Percentiles rank a stretch among this genome's conserved stretches.
These are phyloP conservation scores for Cylindroiulus punctatus DNA, from an alignment of 2,888 invertebrate genomes.

Conservation along the genomic window DNA sequence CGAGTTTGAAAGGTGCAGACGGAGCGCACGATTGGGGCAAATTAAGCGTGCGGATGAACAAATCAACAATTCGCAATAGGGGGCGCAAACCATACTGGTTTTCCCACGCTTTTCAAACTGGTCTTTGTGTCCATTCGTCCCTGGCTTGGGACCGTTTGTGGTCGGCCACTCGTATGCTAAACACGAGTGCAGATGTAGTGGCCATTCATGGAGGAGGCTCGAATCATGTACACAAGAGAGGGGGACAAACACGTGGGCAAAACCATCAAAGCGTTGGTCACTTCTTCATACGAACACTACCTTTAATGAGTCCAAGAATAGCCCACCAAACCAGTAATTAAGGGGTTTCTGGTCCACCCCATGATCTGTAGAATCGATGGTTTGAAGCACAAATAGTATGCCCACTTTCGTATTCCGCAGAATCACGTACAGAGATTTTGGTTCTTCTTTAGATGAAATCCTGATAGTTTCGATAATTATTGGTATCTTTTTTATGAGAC, in stretches of 20 bases:
- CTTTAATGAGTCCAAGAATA: neutral
- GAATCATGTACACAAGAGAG: neutral
- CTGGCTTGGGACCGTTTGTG: neutral
- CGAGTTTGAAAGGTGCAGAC: neutral
- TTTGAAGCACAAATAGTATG: no score
- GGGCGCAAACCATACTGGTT: neutral
- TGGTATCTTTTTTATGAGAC: no score
- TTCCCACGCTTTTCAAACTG: slow-evolving; percentile 22
- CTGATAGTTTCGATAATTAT: no score
- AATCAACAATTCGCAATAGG: slow-evolving; percentile 25
- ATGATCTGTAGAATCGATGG: no score
- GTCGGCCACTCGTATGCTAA: slow-evolving; percentile 13
- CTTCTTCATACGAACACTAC: neutral
- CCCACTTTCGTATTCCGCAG: no score
- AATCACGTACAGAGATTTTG: no score
- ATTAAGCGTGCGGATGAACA: slow-evolving; percentile 33
- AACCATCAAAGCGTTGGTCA: neutral
- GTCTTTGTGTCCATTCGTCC: neutral
- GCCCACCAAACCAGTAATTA: neutral
- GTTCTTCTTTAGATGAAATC: no score
- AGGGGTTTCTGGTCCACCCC: neutral
- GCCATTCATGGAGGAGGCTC: neutral
- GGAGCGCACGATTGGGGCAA: slow-evolving; percentile 27
- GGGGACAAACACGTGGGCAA: neutral
- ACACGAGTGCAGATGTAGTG: slow-evolving; percentile 6